A percentile compares a stretch with the other conserved stretches of the same genome.
Evolutionary conservation across 64 coral and sea anemone species (phyloP).

Genomic region (Anthopleura sola): DNA sequence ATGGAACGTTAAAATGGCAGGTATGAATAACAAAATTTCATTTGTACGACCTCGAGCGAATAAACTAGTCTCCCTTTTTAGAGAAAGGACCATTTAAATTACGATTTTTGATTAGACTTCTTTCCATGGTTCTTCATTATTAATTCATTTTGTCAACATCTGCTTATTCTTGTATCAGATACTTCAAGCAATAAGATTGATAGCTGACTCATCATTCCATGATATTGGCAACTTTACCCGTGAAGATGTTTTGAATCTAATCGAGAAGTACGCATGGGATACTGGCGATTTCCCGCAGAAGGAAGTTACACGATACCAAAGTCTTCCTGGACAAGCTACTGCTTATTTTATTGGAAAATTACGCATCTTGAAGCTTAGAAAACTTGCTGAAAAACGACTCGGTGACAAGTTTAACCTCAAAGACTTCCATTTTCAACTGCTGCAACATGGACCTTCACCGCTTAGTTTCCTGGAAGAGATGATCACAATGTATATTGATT

Average conservation of each 20-base stretch:
- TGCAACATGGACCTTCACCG: constrained; percentile 71
- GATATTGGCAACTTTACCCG: constrained; percentile 22
- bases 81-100: too few relatives aligned
- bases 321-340: constrained; percentile 79
- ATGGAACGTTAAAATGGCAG: constrained; percentile 51
- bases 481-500: constrained; percentile 65
- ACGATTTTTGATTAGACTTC: too few relatives aligned
- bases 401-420: constrained; percentile 60
- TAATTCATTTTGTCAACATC: background rate
- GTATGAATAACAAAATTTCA: background rate
- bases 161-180: background rate
- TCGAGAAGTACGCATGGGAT: constrained; percentile 52
- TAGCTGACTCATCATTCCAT: constrained; percentile 13
- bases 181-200: constrained; percentile 1
- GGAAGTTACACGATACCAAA: constrained; percentile 87
- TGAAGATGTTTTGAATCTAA: constrained; percentile 28
- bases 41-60: too few relatives aligned
- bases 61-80: too few relatives aligned
- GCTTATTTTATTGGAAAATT: constrained; percentile 77
- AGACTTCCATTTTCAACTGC: constrained; percentile 85
- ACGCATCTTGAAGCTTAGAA: constrained; percentile 57
- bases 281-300: constrained; percentile 47
- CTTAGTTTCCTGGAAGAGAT: constrained; percentile 46
- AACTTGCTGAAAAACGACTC: constrained; percentile 31
- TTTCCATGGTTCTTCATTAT: too few relatives aligned